A percentile compares a stretch with the other conserved stretches of the same genome.
These are phyloP conservation scores for Actenoides lindsayi DNA, from an alignment of 2,113 vertebrate species.

Conservation along the genomic window DNA sequence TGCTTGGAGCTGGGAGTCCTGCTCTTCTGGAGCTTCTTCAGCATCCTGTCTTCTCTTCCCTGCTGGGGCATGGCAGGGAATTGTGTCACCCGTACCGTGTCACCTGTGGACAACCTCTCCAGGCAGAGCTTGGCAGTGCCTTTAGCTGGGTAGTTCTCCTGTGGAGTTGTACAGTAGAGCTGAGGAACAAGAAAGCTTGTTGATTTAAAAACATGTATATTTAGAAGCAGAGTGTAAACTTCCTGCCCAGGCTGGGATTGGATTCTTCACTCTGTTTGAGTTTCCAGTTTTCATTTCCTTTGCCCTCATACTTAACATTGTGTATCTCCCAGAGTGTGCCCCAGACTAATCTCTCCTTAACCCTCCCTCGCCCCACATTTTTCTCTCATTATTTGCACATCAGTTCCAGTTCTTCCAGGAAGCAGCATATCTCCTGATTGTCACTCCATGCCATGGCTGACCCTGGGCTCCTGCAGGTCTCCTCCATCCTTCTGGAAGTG, in stretches of 20 bases:
- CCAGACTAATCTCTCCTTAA: constrained; percentile 63
- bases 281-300: constrained; percentile 75
- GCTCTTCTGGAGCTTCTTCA: not conserved
- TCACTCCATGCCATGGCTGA: not conserved
- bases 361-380: constrained; percentile 53
- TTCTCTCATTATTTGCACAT: constrained; percentile 68
- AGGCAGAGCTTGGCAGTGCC: constrained; percentile 52
- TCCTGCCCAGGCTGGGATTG: constrained; percentile 76
- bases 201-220: constrained; percentile 80
- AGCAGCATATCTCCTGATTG: not conserved
- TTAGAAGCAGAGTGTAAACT: constrained; percentile 82
- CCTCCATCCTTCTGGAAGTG: constrained; percentile 2
- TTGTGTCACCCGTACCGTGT: not conserved
- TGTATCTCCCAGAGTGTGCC: constrained; percentile 69
- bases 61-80: not conserved
- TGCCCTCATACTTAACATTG: constrained; percentile 72
- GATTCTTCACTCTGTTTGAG: constrained; percentile 76
- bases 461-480: constrained; percentile 1
- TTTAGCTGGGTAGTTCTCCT: not conserved
- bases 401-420: constrained; percentile 36
- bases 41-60: not conserved
- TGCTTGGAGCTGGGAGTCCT: not conserved
- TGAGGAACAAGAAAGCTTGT: constrained; percentile 74
- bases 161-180: constrained; percentile 8
- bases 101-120: not conserved